Base-by-base conservation (phyloP, 2,113 vertebrate genomes). In the Eptatretus burgeri region DNA sequence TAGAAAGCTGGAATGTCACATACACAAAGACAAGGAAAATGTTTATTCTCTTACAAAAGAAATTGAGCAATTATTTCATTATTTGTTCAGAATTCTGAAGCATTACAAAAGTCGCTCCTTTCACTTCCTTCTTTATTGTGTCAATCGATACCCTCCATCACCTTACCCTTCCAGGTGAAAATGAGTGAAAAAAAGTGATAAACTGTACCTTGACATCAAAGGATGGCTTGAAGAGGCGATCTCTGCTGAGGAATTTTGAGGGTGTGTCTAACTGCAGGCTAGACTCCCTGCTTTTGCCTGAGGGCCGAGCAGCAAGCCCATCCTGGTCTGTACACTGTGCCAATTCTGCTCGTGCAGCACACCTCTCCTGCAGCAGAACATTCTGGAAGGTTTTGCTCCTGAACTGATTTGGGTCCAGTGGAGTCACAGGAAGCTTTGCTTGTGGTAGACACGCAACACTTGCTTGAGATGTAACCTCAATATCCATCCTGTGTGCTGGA, bases 241-340 rank as follows among this genome's bases (percentile, higher is more conserved):
- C 82, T 75, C 80, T 80, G 66, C 79, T 85, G 66, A 95, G 77
- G 69, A 98, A 94, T 50, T 86, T 85, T 12, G 91, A 94, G 0
- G 89, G 91, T 1, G 91, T 95, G 66, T 95, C 87, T 67, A 93
- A 78, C 66, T 81, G 78, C 63, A 89, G 71, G 0, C 19, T 19
- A 10, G 56, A 60, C 56, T 20, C 56, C n/a, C 56, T 60, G 56
- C 56, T 20, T 17, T 20, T 20, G 56, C 56, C 56, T 60, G 56
- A n/a, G n/a, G 20, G n/a, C 20, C 13, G n/a, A n/a, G 10, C n/a
- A 60, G 56, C 56, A 60, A 20, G n/a, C n/a, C 20, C 56, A n/a
- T 60, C 20, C n/a, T 60, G n/a, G 9, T n/a, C n/a, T 10, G 56
- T 12, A 60, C n/a, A n/a, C 56, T 60, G n/a, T n/a, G n/a, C 56